Conservation (phyloP, 2,888 invertebrate genomes). For the Caenorhabditis zanzibari region DNA sequence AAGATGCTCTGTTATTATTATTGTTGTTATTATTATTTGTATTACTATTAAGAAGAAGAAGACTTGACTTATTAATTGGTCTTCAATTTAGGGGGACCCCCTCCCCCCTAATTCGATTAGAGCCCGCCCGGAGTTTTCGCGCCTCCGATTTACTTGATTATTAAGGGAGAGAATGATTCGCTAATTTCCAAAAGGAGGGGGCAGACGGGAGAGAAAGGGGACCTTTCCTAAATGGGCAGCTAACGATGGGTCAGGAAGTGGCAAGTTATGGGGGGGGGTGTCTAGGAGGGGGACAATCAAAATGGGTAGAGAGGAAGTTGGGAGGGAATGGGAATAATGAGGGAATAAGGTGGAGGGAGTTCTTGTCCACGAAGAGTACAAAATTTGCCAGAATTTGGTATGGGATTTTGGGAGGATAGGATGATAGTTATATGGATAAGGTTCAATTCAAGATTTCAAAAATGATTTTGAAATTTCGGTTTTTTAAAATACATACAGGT, state of each 20-base stretch:
- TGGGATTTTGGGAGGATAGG: no score
- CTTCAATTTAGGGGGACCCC: background rate
- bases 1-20: slow-evolving; percentile 6
- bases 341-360: background rate
- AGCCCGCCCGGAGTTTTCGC: background rate
- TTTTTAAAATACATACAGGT: no score
- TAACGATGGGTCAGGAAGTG: slow-evolving; percentile 43
- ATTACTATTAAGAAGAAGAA: no score
- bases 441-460: no score
- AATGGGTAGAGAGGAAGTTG: slow-evolving; percentile 10
- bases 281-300: slow-evolving; percentile 34
- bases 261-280: background rate
- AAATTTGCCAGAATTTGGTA: no score
- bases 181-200: slow-evolving; percentile 42
- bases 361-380: no score
- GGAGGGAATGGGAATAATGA: slow-evolving; percentile 9
- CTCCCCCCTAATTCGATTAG: slow-evolving; percentile 43
- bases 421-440: no score
- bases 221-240: slow-evolving; percentile 45
- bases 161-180: slow-evolving; percentile 35
- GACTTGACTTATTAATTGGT: slow-evolving; percentile 12
- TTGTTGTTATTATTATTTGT: no score
- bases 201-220: background rate
- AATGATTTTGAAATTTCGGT: no score
- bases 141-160: slow-evolving; percentile 52